Conservation (phyloP, 1,140 invertebrate species). For the Hormaphis cornu region DNA sequence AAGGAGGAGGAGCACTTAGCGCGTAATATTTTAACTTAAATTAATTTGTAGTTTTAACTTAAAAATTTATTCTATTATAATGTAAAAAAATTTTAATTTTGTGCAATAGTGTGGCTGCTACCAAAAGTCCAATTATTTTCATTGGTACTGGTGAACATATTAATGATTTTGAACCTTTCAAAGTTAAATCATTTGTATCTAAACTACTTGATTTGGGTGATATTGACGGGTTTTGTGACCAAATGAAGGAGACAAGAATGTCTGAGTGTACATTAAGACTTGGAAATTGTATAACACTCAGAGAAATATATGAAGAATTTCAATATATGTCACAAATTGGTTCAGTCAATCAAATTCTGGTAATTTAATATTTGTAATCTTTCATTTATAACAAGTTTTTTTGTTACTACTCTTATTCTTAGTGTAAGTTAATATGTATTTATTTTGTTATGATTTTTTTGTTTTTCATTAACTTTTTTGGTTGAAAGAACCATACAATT, state of each 20-base stretch:
- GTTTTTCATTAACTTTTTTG: no score
- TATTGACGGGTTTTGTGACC: constrained; percentile 98
- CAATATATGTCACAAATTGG: constrained; percentile 99
- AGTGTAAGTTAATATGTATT: no score
- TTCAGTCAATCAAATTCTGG: constrained; percentile 99
- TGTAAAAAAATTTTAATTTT: constrained; percentile 7
- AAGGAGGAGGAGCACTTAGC: constrained; percentile 96
- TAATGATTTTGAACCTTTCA: constrained; percentile 98
- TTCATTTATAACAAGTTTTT: neutral
- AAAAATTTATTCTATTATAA: no score
- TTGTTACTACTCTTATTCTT: neutral
- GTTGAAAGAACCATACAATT: no score
- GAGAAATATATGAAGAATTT: constrained; percentile 99
- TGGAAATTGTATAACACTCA: constrained; percentile 96
- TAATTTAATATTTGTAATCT: constrained; percentile 42
- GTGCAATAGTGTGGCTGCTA: constrained; percentile 85
- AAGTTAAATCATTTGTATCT: constrained; percentile 98
- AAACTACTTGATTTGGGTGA: constrained; percentile 99
- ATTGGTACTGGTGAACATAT: constrained; percentile 99
- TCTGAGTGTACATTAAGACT: no score
- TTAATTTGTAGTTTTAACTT: no score
- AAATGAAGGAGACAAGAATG: constrained; percentile 99
- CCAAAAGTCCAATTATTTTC: constrained; percentile 96
- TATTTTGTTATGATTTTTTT: no score
- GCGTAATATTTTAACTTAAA: constrained; percentile 56